A percentile compares a stretch with the other conserved stretches of the same genome.
phyloP scores from a whole-genome alignment of 2,888 invertebrate species.

The Leptinotarsa haldemani region DNA sequence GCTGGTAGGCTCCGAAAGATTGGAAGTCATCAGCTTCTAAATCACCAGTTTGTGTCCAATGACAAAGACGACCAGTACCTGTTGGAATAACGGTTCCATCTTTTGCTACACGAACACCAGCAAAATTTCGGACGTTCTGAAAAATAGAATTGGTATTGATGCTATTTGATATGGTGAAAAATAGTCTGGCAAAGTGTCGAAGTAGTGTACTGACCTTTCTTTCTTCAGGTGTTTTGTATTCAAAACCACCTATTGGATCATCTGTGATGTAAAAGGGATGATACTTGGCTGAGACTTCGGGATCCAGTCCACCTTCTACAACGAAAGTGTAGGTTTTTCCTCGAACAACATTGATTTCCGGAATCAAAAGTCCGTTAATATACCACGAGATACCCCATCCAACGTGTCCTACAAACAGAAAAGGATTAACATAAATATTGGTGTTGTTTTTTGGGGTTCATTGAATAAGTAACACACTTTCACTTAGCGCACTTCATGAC shows the following conservation, averaged over 20 bases:
- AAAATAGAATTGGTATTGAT: constrained; percentile 30
- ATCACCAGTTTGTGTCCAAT: constrained; percentile 84
- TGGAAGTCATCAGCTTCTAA: constrained; percentile 85
- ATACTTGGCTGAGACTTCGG: constrained; percentile 82
- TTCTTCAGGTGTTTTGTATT: constrained; percentile 84
- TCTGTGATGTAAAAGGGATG: constrained; percentile 96
- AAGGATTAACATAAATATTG: not conserved
- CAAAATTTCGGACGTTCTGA: constrained; percentile 83
- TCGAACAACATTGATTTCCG: constrained; percentile 89
- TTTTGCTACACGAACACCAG: constrained; percentile 79
- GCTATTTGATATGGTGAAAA: too few species aligned
- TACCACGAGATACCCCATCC: constrained; percentile 97
- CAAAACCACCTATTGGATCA: constrained; percentile 90
- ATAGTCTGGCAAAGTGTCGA: not conserved
- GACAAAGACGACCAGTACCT: constrained; percentile 86
- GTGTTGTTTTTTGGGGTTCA: not conserved
- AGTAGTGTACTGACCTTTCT: constrained; percentile 72
- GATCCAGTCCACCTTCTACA: constrained; percentile 85
- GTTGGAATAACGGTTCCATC: constrained; percentile 78
- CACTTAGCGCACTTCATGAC: too few species aligned
- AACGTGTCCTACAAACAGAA: constrained; percentile 77
- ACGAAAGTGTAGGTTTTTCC: constrained; percentile 90
- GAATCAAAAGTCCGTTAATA: constrained; percentile 92
- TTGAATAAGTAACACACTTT: too few species aligned
- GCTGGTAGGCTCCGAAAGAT: constrained; percentile 91